Conservation (phyloP, 1,140 invertebrate genomes). For the Habropoda laboriosa region DNA sequence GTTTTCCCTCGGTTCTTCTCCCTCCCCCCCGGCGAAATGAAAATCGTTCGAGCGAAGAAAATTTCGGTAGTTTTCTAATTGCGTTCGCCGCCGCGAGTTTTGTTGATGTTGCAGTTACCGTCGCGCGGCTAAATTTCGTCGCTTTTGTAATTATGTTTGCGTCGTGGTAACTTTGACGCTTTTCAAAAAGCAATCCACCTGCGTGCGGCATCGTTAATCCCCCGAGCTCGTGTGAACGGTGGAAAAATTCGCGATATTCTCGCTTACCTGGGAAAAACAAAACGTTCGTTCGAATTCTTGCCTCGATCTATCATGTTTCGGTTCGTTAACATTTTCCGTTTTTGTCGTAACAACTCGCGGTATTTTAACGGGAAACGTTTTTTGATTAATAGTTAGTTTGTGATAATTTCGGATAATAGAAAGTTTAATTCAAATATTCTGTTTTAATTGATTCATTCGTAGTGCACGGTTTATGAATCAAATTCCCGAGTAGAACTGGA, state of each 20-base stretch:
- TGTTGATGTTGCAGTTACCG: conserved; percentile 12
- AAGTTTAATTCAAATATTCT: no score
- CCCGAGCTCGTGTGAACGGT: not conserved
- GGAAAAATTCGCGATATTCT: not conserved
- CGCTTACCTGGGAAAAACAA: not conserved
- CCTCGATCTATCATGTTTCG: not conserved
- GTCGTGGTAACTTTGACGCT: not conserved
- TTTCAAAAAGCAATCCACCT: conserved; percentile 2
- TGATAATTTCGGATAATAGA: no score
- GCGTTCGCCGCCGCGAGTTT: not conserved
- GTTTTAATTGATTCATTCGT: no score
- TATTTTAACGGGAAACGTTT: no score
- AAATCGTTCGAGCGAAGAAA: conserved; percentile 17
- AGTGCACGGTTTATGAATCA: conserved; percentile 1
- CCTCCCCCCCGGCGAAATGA: not conserved
- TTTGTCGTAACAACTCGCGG: no score
- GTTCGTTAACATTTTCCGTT: no score
- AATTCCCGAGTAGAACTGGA: no score
- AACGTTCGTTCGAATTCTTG: not conserved
- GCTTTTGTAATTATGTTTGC: not conserved
- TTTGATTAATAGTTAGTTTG: no score
- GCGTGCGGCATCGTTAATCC: conserved; percentile 8
- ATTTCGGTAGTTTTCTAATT: conserved; percentile 19
- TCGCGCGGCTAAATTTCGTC: conserved; percentile 3
- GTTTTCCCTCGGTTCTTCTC: no score